These are phyloP conservation scores for Fistularia tabacaria DNA, from an alignment of 2,797 vertebrate genomes.

Conservation along the genomic window DNA sequence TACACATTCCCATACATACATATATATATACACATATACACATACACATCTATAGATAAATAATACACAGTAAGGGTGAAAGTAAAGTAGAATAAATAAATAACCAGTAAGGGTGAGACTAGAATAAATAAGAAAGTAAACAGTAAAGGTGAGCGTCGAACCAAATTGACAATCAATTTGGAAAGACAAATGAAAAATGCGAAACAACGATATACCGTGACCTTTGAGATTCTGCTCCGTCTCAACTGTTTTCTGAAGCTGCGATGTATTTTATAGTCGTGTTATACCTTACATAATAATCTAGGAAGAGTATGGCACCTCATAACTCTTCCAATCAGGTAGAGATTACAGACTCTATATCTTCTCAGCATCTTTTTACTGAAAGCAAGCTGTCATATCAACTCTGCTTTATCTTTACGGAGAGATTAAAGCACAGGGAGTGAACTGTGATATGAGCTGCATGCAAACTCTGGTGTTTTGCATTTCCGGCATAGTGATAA, in stretches of 20 bases:
- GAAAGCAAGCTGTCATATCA: background rate
- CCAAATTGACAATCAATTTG: too few relatives aligned
- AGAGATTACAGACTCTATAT: background rate
- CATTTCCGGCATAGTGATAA: background rate
- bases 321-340: background rate
- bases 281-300: background rate
- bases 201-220: too few relatives aligned
- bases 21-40: too few relatives aligned
- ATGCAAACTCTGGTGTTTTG: background rate
- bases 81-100: too few relatives aligned
- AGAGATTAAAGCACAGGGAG: background rate
- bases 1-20: too few relatives aligned
- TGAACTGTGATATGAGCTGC: background rate
- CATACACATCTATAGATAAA: too few relatives aligned
- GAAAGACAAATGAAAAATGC: too few relatives aligned
- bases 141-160: too few relatives aligned
- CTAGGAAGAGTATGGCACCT: background rate
- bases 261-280: background rate
- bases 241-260: background rate
- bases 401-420: constrained; percentile 1
- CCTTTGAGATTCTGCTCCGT: too few relatives aligned
- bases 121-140: too few relatives aligned
- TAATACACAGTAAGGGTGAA: too few relatives aligned
- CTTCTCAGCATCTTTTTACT: background rate
- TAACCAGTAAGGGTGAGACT: too few relatives aligned